phyloP scores from a whole-genome alignment of 92 coral and sea anemone genomes.

The Epizoanthus rinbou region DNA sequence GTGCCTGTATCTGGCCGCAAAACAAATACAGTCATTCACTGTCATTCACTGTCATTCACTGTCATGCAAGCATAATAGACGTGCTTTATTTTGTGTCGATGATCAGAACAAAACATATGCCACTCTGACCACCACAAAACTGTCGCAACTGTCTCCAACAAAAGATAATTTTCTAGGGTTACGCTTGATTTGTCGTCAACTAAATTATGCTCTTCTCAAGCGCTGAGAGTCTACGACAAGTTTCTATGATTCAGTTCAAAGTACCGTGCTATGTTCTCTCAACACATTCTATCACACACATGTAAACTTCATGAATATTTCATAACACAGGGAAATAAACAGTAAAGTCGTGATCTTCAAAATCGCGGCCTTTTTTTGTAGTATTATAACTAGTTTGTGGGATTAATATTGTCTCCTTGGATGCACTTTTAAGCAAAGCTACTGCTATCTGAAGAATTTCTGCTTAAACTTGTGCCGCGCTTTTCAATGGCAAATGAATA shows the following conservation, averaged over 20 bases:
- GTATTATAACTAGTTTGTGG: no score
- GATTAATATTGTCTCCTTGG: not conserved
- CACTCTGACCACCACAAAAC: not conserved
- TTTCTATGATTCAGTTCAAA: slow-evolving; percentile 6
- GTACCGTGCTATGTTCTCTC: slow-evolving; percentile 13
- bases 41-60: not conserved
- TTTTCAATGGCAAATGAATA: no score
- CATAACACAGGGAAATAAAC: slow-evolving; percentile 2
- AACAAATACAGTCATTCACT: not conserved
- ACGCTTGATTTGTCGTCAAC: not conserved
- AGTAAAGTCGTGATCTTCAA: slow-evolving; percentile 5
- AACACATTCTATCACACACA: slow-evolving; percentile 37
- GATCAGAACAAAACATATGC: not conserved
- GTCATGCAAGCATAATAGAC: not conserved
- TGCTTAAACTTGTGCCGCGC: no score
- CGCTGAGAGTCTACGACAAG: not conserved
- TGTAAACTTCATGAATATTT: slow-evolving; percentile 36
- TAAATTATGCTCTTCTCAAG: not conserved
- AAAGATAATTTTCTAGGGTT: not conserved
- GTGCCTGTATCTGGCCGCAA: not conserved
- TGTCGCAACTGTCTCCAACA: not conserved
- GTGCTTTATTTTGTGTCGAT: not conserved
- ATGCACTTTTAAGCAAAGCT: not conserved
- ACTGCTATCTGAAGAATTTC: no score
- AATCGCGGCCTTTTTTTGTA: not conserved